Evolutionary conservation across 2,797 vertebrate species (phyloP).

Genomic region (Spinibarbus caldwelli): DNA sequence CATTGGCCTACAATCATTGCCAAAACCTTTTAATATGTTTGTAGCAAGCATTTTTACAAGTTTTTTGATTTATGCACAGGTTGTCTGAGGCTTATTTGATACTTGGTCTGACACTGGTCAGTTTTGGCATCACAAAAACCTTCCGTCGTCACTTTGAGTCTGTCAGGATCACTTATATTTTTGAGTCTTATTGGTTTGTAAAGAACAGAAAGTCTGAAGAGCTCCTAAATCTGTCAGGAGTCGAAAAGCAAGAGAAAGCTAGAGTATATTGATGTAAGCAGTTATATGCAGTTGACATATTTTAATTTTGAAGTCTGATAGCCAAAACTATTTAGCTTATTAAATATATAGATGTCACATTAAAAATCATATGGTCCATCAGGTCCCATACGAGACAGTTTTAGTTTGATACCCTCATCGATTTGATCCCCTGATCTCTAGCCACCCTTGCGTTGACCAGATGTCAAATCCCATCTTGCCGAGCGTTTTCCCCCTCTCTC

Average conservation of each 20-base stretch:
- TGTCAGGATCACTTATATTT: background rate
- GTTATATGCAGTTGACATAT: background rate
- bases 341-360: background rate
- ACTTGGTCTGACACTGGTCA: background rate
- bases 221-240: background rate
- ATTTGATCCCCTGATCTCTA: slow-evolving; percentile 39
- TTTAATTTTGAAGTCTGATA: background rate
- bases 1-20: background rate
- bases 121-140: background rate
- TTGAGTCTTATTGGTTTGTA: background rate
- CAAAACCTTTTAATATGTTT: background rate
- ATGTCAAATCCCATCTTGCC: slow-evolving; percentile 51
- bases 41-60: background rate
- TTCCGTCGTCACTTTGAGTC: background rate
- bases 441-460: slow-evolving; percentile 17
- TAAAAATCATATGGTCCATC: background rate
- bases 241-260: background rate
- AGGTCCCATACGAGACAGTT: background rate
- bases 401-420: slow-evolving; percentile 28
- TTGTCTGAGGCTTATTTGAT: background rate
- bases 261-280: background rate
- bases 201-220: background rate
- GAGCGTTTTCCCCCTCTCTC: background rate
- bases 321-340: background rate
- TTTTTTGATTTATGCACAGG: background rate